Evolutionary conservation across 2,113 vertebrate species (phyloP).

Genomic region (Pelobates fuscus): DNA sequence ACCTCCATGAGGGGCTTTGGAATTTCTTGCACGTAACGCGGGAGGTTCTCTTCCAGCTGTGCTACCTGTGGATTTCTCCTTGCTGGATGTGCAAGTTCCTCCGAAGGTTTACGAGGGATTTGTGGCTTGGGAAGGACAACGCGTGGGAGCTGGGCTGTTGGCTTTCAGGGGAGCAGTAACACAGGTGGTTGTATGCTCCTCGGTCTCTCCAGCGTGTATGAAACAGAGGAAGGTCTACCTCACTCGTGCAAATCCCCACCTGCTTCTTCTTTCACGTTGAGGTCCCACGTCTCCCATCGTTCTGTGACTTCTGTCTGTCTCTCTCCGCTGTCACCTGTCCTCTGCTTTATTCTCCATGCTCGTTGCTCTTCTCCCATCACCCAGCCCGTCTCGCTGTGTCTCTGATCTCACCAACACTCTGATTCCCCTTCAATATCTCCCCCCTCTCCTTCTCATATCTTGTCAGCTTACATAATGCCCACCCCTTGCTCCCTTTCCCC

Average conservation of each 20-base stretch:
- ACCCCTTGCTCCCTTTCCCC: slow-evolving; percentile 47
- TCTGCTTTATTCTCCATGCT: neutral
- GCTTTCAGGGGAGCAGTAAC: too few species aligned
- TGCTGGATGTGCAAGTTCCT: neutral
- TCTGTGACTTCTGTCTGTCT: too few species aligned
- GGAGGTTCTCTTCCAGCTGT: neutral
- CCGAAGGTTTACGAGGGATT: neutral
- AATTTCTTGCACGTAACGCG: neutral
- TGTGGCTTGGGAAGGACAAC: neutral
- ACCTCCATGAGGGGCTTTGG: neutral
- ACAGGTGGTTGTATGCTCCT: slow-evolving; percentile 34
- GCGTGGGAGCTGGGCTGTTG: too few species aligned
- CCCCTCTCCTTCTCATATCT: neutral
- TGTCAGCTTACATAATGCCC: slow-evolving; percentile 7
- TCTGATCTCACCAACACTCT: neutral
- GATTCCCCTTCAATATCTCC: neutral
- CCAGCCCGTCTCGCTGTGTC: neutral
- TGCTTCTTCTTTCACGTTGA: slow-evolving; percentile 5
- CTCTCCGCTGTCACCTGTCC: neutral
- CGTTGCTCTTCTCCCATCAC: neutral
- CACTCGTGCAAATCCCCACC: too few species aligned
- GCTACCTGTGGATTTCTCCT: neutral
- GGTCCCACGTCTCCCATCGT: neutral
- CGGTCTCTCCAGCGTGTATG: neutral
- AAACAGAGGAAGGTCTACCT: neutral